Conservation (phyloP, 1,140 invertebrate genomes). For the Drosophila pectinifera region DNA sequence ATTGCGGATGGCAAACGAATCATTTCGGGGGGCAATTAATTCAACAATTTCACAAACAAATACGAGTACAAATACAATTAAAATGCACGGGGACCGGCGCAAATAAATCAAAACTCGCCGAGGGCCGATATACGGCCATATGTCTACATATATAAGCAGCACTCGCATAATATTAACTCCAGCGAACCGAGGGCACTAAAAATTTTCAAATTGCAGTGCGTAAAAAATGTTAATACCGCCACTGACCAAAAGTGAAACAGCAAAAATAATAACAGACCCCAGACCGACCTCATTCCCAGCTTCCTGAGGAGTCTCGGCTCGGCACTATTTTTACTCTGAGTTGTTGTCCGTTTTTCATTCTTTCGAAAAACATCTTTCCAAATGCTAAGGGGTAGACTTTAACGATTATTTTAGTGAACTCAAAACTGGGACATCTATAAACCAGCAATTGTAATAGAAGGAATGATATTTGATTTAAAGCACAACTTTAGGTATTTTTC, state of each 20-base stretch:
- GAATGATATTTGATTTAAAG: too few species aligned
- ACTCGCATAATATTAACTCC: conserved; percentile 13
- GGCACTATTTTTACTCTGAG: conserved; percentile 25
- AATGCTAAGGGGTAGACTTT: neutral
- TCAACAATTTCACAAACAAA: conserved; percentile 38
- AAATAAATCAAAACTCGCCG: conserved; percentile 43
- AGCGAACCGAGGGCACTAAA: conserved; percentile 12
- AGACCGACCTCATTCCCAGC: conserved; percentile 18
- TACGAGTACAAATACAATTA: conserved; percentile 41
- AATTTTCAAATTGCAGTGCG: conserved; percentile 19
- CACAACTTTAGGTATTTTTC: too few species aligned
- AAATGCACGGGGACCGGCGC: conserved; percentile 39
- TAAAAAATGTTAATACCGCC: conserved; percentile 10
- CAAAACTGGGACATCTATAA: conserved; percentile 5
- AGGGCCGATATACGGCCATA: neutral
- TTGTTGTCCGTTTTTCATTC: neutral
- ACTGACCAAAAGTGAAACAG: conserved; percentile 15
- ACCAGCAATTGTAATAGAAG: too few species aligned
- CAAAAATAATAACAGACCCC: neutral
- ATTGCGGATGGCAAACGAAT: conserved; percentile 21
- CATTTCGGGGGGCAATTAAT: conserved; percentile 42
- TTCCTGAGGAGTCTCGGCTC: conserved; percentile 16
- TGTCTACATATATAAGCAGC: neutral
- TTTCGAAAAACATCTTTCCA: conserved; percentile 5
- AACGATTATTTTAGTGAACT: neutral